Evolutionary conservation across 2,113 vertebrate species (phyloP).

Genomic region (Uria aalge): DNA sequence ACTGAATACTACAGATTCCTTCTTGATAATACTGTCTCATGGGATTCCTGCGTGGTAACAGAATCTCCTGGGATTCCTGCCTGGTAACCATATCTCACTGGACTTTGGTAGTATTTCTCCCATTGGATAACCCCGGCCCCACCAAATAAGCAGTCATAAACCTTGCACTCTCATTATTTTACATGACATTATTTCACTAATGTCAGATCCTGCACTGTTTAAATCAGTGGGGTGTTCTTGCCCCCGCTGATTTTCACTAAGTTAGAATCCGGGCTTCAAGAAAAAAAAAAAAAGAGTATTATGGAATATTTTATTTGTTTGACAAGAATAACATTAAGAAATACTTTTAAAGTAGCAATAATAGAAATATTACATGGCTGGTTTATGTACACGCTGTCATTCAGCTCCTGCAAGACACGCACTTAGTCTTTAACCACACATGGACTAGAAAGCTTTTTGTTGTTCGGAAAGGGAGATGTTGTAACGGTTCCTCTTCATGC

Average conservation of each 20-base stretch:
- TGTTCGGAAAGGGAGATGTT: neutral
- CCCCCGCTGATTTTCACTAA: neutral
- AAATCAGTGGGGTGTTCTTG: neutral
- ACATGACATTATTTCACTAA: neutral
- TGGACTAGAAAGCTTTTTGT: neutral
- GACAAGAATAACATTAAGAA: neutral
- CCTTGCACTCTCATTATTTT: slow-evolving; percentile 32
- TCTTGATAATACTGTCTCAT: slow-evolving; percentile 69
- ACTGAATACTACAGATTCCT: slow-evolving; percentile 65
- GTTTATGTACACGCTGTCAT: neutral
- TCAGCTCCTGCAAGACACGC: neutral
- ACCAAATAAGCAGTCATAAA: slow-evolving; percentile 58
- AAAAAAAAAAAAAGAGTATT: neutral
- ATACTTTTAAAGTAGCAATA: neutral
- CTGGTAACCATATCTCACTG: slow-evolving; percentile 68
- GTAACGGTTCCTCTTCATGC: neutral
- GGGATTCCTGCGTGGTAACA: slow-evolving; percentile 65
- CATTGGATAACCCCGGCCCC: slow-evolving; percentile 50
- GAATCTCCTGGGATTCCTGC: slow-evolving; percentile 68
- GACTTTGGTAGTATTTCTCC: slow-evolving; percentile 61
- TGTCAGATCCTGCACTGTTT: neutral
- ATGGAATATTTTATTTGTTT: neutral
- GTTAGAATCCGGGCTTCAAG: neutral
- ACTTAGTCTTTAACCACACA: neutral
- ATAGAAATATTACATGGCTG: neutral